Conservation (phyloP, 2,888 invertebrate genomes). For the Melanchra persicariae region DNA sequence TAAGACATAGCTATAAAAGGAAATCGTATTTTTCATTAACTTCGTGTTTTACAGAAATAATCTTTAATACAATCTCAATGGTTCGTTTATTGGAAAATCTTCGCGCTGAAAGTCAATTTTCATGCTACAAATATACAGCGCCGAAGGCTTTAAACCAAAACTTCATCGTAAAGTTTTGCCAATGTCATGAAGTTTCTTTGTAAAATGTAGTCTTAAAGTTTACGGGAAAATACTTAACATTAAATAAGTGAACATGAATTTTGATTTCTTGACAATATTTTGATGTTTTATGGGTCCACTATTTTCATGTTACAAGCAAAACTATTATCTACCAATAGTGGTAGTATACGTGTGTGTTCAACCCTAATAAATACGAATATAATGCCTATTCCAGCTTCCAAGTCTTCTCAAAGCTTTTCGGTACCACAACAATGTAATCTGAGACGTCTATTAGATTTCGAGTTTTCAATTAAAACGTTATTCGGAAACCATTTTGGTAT, state of each 20-base stretch:
- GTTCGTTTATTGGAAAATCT: constrained; percentile 33
- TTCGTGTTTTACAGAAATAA: not conserved
- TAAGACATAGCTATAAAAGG: not conserved
- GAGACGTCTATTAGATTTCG: constrained; percentile 44
- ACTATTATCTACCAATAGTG: not conserved
- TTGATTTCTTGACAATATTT: constrained; percentile 20
- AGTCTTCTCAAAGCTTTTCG: constrained; percentile 15
- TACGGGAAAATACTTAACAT: constrained; percentile 20
- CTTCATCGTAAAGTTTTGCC: constrained; percentile 42
- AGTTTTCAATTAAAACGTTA: constrained; percentile 66
- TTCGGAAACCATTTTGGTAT: constrained; percentile 58
- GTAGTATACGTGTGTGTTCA: not conserved
- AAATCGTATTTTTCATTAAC: not conserved
- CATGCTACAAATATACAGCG: constrained; percentile 30
- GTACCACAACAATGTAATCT: constrained; percentile 58
- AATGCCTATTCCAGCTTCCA: constrained; percentile 2
- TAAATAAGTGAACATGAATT: constrained; percentile 30
- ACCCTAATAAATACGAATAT: constrained; percentile 3
- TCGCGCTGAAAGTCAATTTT: constrained; percentile 30
- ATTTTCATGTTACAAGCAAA: not conserved
- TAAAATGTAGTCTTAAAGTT: constrained; percentile 44
- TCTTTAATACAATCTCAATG: constrained; percentile 20
- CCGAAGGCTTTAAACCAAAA: constrained; percentile 35
- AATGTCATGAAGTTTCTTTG: constrained; percentile 55
- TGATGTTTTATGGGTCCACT: not conserved